A percentile compares a stretch with the other conserved stretches of the same genome.
phyloP scores from a whole-genome alignment of 2,797 vertebrate genomes.

The Ficedula albicollis region DNA sequence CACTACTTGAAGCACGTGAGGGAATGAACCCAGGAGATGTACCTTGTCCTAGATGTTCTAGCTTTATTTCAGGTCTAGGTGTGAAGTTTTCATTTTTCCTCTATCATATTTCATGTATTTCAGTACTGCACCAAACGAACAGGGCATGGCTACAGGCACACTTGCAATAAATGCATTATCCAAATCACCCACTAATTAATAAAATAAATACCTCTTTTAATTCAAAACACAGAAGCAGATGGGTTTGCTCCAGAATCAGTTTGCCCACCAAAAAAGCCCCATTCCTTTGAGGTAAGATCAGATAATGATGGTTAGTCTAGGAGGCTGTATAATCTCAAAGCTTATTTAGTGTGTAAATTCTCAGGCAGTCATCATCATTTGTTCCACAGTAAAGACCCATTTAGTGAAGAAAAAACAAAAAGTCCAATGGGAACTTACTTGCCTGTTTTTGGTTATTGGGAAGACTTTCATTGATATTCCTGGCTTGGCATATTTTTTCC shows the following conservation, averaged over 20 bases:
- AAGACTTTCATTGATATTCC: slow-evolving; percentile 63
- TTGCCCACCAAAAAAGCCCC: not conserved
- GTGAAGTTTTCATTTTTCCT: not conserved
- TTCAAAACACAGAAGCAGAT: not conserved
- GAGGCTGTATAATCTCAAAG: slow-evolving; percentile 8
- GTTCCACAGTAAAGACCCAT: slow-evolving; percentile 43
- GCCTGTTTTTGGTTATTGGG: slow-evolving; percentile 61
- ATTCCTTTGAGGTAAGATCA: slow-evolving; percentile 24
- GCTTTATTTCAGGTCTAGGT: not conserved
- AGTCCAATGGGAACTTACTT: slow-evolving; percentile 23
- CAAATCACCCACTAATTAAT: not conserved
- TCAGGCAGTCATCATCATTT: slow-evolving; percentile 54
- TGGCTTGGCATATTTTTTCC: slow-evolving; percentile 65
- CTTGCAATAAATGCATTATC: not conserved
- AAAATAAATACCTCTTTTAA: not conserved
- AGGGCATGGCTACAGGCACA: not conserved
- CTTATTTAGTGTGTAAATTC: slow-evolving; percentile 45
- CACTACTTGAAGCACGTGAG: not conserved
- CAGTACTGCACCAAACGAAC: not conserved
- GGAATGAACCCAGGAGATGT: not conserved
- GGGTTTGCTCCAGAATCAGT: not conserved
- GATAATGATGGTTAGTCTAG: not conserved
- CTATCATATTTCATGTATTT: not conserved
- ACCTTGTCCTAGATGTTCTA: not conserved
- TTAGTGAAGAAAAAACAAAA: not conserved